Evolutionary conservation across 2,113 vertebrate species (phyloP).

Genomic region (Tragelaphus imberbis): DNA sequence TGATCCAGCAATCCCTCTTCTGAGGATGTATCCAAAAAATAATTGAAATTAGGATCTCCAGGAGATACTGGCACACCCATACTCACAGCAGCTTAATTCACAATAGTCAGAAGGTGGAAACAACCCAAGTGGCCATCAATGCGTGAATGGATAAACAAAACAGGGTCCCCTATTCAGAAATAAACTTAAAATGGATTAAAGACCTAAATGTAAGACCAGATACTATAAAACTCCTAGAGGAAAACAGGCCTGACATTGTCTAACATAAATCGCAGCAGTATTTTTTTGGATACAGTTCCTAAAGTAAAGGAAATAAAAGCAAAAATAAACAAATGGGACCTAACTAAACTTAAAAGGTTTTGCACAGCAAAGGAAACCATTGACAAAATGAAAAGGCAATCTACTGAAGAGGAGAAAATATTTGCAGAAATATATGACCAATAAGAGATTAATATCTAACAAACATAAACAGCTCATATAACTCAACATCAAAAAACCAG

Average conservation of each 20-base stretch:
- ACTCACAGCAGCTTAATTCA: not conserved
- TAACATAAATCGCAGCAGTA: not conserved
- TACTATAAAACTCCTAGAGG: not conserved
- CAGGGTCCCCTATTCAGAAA: not conserved
- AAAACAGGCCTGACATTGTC: not conserved
- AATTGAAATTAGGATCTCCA: not conserved
- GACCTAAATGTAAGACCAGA: not conserved
- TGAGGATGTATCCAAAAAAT: not conserved
- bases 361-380: not conserved
- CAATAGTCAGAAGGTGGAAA: not conserved
- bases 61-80: accelerated
- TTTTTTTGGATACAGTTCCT: not conserved
- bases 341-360: not conserved
- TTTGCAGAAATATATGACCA: not conserved
- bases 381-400: not conserved
- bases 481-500: not conserved
- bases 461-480: not conserved
- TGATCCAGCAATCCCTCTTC: not conserved
- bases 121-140: accelerated
- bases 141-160: too few relatives aligned
- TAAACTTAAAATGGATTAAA: not conserved
- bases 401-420: not conserved
- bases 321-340: not conserved
- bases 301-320: not conserved
- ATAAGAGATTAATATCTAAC: not conserved